Percentiles rank a stretch among this genome's conserved stretches.
These are phyloP conservation scores for Drosophila algonquin DNA, from an alignment of 2,888 invertebrate species.

Conservation along the genomic window DNA sequence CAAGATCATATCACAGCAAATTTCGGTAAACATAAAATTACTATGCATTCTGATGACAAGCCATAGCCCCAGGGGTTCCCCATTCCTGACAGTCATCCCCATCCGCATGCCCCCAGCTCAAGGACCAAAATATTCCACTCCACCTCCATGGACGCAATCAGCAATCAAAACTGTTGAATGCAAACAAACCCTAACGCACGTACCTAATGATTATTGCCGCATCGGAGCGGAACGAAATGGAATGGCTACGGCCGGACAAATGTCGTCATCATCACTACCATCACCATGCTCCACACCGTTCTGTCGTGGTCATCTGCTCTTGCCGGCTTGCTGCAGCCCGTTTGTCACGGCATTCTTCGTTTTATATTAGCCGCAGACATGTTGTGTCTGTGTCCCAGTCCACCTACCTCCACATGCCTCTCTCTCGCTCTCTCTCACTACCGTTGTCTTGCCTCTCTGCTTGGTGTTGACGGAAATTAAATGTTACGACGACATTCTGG, in stretches of 20 bases:
- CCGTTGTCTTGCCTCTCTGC: constrained; percentile 7
- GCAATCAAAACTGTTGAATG: constrained; percentile 67
- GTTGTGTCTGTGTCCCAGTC: constrained; percentile 50
- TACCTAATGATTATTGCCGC: constrained; percentile 69
- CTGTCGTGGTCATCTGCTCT: constrained; percentile 33
- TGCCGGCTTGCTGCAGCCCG: constrained; percentile 46
- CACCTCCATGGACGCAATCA: constrained; percentile 52
- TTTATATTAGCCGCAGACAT: constrained; percentile 79
- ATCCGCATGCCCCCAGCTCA: neutral
- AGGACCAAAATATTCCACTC: constrained; percentile 17
- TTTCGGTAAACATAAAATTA: neutral
- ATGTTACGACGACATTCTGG: constrained; percentile 75
- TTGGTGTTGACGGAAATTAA: constrained; percentile 72
- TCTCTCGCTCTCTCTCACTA: neutral
- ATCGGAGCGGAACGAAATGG: constrained; percentile 39
- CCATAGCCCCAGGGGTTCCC: neutral
- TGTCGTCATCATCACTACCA: constrained; percentile 33
- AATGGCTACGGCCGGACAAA: constrained; percentile 41
- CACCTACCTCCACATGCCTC: neutral
- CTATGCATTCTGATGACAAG: neutral
- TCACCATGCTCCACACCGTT: constrained; percentile 16
- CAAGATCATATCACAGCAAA: neutral
- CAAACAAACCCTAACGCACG: constrained; percentile 68
- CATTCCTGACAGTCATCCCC: neutral
- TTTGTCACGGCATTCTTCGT: constrained; percentile 71